Evolutionary conservation across 1,140 invertebrate species (phyloP).

Genomic region (Drosophila ambigua): DNA sequence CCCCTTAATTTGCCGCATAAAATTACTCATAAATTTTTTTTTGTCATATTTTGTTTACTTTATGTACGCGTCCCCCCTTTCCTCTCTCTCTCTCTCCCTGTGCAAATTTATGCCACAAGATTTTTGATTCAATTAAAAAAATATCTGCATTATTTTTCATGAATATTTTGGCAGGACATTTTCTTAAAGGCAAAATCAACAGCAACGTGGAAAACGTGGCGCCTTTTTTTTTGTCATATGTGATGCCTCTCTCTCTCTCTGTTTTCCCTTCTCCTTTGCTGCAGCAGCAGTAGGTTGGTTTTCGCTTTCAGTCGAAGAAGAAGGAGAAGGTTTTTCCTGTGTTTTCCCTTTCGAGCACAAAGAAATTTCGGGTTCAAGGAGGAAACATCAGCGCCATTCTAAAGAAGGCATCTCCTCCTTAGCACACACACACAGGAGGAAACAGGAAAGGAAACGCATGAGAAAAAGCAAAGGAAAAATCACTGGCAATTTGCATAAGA

Average conservation of each 20-base stretch:
- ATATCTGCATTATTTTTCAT: conserved; percentile 35
- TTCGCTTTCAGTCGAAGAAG: too few relatives aligned
- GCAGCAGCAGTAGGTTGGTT: too few relatives aligned
- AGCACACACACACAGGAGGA: conserved; percentile 6
- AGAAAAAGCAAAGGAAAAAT: conserved; percentile 73
- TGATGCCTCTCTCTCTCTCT: not conserved
- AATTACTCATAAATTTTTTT: conserved; percentile 24
- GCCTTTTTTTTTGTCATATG: not conserved
- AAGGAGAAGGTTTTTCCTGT: not conserved
- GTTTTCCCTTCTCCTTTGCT: too few relatives aligned
- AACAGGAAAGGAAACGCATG: conserved; percentile 39
- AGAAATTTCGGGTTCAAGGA: conserved; percentile 6
- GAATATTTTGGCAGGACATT: conserved; percentile 48
- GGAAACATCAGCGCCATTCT: conserved; percentile 38
- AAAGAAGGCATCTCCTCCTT: conserved; percentile 1
- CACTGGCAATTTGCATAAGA: conserved; percentile 82
- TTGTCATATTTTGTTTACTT: conserved; percentile 15
- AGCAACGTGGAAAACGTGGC: conserved; percentile 27
- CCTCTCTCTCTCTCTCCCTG: too few relatives aligned
- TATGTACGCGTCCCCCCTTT: conserved; percentile 5
- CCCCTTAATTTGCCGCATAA: conserved; percentile 1
- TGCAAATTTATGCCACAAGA: conserved; percentile 18
- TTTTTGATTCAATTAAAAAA: conserved; percentile 52
- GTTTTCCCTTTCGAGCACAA: conserved; percentile 34
- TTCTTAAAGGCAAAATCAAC: conserved; percentile 29